Evolutionary conservation across 2,888 invertebrate genomes (phyloP), one percentile per base, ranked within the genome.

Genomic region (Polydrusus tereticollis): DNA sequence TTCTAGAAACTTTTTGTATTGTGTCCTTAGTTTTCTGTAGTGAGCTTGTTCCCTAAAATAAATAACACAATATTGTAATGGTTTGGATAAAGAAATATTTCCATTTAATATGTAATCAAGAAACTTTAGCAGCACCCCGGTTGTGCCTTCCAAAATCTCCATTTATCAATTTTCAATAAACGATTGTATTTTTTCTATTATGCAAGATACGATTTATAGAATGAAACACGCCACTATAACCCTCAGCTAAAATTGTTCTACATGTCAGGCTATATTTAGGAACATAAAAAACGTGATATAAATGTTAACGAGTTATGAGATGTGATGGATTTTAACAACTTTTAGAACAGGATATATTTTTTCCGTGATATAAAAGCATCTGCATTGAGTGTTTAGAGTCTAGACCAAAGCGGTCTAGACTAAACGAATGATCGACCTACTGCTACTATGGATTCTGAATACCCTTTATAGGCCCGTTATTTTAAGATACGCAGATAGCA

Each of bases 1-100:
- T 75, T 90, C 90, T 68, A 90, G 79, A 79, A 87, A 88, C 20
- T 84, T 84, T 69, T 87, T 87, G 77, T 88, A 88, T 72, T 86
- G 85, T 43, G 85, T 78, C 43, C 86, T 83, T 62, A 88, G 80
- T 76, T 84, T 82, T 75, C 79, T 80, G 66, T 83, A 82, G 72
- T 85, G 80, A 7, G 76, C 76, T 76, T 85, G 83, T 74, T 85
- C 82, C 77, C 86, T 86, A 70, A 62, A 77, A 47, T 50, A 66
- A 3, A 60, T 21, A 57, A 72, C n/a, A 36, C 3, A 36, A 36
- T 12, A 12, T n/a, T 36, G 36, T n/a, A 36, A n/a, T 8, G 10
- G 2, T 10, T 33, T 33, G 33, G 2, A 52, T 68, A 12, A 3
- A 1, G 4, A 1, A 38, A 12, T 38, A n/a, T 12, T 38, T 38